These are phyloP conservation scores for Ochropleura leucogaster DNA, from an alignment of 2,888 invertebrate species.

Conservation along the genomic window DNA sequence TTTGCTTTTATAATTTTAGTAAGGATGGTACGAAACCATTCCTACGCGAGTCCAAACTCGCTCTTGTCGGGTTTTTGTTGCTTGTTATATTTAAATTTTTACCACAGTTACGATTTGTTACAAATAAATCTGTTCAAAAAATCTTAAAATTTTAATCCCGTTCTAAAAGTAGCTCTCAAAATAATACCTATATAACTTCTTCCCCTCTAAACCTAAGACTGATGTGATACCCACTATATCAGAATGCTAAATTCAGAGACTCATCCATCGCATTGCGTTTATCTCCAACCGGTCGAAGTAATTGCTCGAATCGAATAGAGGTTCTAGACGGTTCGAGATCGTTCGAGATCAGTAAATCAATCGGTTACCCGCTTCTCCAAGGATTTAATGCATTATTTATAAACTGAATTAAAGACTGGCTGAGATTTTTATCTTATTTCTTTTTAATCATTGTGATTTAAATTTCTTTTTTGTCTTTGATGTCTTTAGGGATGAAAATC, in stretches of 20 bases:
- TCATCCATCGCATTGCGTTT: slow-evolving; percentile 21
- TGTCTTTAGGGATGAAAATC: not conserved
- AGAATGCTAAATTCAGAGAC: slow-evolving; percentile 14
- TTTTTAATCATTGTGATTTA: slow-evolving; percentile 27
- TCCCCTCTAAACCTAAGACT: slow-evolving; percentile 8
- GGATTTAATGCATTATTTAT: slow-evolving; percentile 59
- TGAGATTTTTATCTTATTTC: slow-evolving; percentile 37
- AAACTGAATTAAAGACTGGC: slow-evolving; percentile 39
- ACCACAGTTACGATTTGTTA: not conserved
- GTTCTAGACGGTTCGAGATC: slow-evolving; percentile 32
- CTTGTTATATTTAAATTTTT: not conserved
- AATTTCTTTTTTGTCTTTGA: not conserved
- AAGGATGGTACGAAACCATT: too few relatives aligned
- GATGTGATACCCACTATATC: not conserved
- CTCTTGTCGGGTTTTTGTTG: not conserved
- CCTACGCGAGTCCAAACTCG: too few relatives aligned
- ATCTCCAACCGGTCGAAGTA: slow-evolving; percentile 50
- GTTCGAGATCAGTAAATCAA: slow-evolving; percentile 60
- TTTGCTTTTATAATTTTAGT: too few relatives aligned
- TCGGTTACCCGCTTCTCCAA: slow-evolving; percentile 43
- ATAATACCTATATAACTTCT: not conserved
- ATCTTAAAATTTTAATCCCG: not conserved
- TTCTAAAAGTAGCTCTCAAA: not conserved
- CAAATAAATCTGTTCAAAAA: not conserved
- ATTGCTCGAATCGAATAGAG: slow-evolving; percentile 49